Base-by-base conservation (phyloP, 2,888 invertebrate genomes). In the Caenorhabditis japonica region DNA sequence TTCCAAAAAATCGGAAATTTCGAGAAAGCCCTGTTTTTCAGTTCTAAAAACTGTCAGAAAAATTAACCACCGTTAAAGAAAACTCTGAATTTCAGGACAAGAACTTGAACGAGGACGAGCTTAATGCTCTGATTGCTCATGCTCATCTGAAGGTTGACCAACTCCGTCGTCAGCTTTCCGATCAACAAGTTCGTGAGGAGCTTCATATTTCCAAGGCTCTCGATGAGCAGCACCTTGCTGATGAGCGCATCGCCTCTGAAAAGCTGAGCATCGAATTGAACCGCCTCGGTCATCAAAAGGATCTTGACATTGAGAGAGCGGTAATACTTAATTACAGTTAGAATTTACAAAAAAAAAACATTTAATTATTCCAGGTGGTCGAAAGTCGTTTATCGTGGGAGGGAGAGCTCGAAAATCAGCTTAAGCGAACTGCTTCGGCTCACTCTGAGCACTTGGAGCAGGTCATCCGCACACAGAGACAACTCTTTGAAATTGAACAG, bases 401-500 rank as follows among this genome's bases (percentile, higher is more conserved):
- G 53, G 69, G 91, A 49, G 92, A 92, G 72, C 88, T 95, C 62
- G 92, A 93, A 44, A 91, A 91, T 13, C 93, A 94, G 84, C 88
- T 97, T 69, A 93, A 93, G 87, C 91, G 93, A 55, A 95, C 95
- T 85, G 91, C 93, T 1, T 93, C 94, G 84, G 92, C 94, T 0
- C 94, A 95, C 88, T 91, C 92, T 51, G 94, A 95, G 87, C 89
- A 89, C 72, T 77, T 90, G 38, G 87, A 87, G 66, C 79, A 82
- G 61, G 92, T 92, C 0, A 89, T 96, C 13, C 88, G 89, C 4
- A 89, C 90, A 64, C 89, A 92, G 84, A 89, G 92, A 86, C 88
- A 91, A 88, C 90, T 92, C 88, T 85, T 91, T 85, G 90, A 91
- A 60, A 80, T 86, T 53, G 85, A 88, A 46, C 88, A 86, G 75